Conservation (phyloP, 92 coral and sea anemone species). For the Phenganax marumi region DNA sequence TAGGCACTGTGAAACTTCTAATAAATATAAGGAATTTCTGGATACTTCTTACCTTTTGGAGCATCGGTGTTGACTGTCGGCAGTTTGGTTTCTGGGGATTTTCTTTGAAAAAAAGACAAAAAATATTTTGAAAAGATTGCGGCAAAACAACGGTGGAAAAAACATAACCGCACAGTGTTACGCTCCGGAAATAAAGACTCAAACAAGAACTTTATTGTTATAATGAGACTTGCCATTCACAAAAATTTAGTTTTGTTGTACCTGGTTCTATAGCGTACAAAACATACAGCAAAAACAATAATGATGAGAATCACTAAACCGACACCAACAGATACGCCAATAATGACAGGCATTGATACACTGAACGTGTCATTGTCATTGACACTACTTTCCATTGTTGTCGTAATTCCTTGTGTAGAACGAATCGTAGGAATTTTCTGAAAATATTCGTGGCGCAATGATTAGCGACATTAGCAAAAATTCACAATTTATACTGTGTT, state of each 20-base stretch:
- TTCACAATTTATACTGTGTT: not conserved
- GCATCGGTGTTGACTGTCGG: not conserved
- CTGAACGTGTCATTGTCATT: slow-evolving; percentile 5
- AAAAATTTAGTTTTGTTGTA: not conserved
- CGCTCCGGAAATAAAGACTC: not conserved
- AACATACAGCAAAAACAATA: slow-evolving; percentile 27
- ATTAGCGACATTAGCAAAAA: not conserved
- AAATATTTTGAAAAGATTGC: not conserved
- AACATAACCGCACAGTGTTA: too few species aligned
- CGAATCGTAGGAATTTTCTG: not conserved
- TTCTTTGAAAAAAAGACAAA: not conserved
- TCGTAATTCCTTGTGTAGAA: not conserved
- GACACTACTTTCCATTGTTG: not conserved
- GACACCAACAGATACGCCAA: slow-evolving; percentile 24
- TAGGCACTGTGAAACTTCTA: not conserved
- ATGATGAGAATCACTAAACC: slow-evolving; percentile 10
- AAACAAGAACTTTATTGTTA: not conserved
- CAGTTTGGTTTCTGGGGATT: not conserved
- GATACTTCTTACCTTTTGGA: not conserved
- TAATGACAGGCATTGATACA: slow-evolving; percentile 17
- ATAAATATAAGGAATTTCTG: not conserved
- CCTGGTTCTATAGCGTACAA: slow-evolving; percentile 28
- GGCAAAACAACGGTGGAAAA: not conserved
- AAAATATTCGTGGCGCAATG: too few species aligned
- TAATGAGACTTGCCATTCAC: not conserved